Conservation (phyloP, 2,797 vertebrate species). For the Liparis tanakae region DNA sequence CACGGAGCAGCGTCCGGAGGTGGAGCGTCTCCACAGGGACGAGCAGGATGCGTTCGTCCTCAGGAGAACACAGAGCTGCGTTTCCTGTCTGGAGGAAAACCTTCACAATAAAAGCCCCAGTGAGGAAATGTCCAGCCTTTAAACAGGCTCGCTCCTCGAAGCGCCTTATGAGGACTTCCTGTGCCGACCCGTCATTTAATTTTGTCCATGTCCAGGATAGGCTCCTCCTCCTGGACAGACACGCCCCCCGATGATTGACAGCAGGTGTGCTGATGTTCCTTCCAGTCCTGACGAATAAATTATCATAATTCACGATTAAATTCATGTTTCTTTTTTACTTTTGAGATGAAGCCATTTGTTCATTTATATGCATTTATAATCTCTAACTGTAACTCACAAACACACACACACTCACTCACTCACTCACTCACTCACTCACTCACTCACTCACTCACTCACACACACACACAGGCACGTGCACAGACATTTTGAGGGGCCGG, state of each 20-base stretch:
- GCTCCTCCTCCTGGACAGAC: constrained; percentile 85
- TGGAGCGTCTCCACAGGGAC: no score
- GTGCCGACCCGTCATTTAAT: constrained; percentile 74
- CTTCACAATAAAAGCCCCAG: constrained; percentile 12
- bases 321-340: background rate
- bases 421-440: no score
- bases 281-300: constrained; percentile 89
- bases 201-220: constrained; percentile 89
- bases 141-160: background rate
- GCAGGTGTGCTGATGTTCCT: constrained; percentile 95
- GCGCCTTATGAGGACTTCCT: constrained; percentile 5
- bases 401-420: no score
- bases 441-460: no score
- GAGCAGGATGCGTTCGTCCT: background rate
- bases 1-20: no score
- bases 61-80: background rate
- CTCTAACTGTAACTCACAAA: background rate
- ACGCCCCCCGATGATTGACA: constrained; percentile 85
- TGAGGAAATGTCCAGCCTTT: background rate
- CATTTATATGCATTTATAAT: background rate
- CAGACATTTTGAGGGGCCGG: no score
- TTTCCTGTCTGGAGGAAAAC: background rate
- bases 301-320: no score
- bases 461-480: no score
- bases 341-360: background rate